Percentiles rank a stretch among this genome's conserved stretches.
Conservation (phyloP, 2,888 invertebrate genomes). For the Gymnosoma rotundatum region DNA sequence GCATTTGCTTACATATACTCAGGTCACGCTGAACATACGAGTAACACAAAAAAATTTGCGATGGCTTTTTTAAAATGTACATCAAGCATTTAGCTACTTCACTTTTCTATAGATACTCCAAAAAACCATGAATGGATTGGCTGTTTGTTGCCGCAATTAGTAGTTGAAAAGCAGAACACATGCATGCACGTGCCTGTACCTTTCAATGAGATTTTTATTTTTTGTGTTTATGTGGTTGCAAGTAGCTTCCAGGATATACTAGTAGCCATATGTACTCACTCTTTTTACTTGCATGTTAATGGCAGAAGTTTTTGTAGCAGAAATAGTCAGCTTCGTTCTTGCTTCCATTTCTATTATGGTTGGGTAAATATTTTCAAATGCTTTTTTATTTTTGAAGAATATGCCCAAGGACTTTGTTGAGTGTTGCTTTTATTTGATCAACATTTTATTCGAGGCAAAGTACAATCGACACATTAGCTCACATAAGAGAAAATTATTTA, state of each 20-base stretch:
- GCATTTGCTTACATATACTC: too few species aligned
- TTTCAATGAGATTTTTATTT: constrained; percentile 26
- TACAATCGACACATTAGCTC: not conserved
- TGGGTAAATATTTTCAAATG: constrained; percentile 50
- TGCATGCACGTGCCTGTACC: not conserved
- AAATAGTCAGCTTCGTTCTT: constrained; percentile 13
- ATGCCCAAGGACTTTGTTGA: constrained; percentile 36
- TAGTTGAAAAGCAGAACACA: not conserved
- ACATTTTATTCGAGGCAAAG: constrained; percentile 12
- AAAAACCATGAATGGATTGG: constrained; percentile 31
- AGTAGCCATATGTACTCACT: not conserved
- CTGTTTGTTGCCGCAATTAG: constrained; percentile 26
- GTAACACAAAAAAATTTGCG: not conserved
- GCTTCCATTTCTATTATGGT: constrained; percentile 45
- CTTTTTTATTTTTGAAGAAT: constrained; percentile 32
- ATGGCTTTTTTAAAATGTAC: constrained; percentile 25
- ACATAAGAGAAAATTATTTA: too few species aligned
- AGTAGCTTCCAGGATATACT: not conserved
- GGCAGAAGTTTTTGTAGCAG: not conserved
- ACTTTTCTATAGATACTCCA: constrained; percentile 10
- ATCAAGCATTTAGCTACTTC: constrained; percentile 10
- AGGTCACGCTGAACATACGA: too few species aligned
- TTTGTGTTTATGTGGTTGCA: constrained; percentile 15
- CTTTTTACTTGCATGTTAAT: not conserved
- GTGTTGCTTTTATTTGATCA: constrained; percentile 34